Conservation (phyloP, 2,888 invertebrate species). For the Heliconius erato region DNA sequence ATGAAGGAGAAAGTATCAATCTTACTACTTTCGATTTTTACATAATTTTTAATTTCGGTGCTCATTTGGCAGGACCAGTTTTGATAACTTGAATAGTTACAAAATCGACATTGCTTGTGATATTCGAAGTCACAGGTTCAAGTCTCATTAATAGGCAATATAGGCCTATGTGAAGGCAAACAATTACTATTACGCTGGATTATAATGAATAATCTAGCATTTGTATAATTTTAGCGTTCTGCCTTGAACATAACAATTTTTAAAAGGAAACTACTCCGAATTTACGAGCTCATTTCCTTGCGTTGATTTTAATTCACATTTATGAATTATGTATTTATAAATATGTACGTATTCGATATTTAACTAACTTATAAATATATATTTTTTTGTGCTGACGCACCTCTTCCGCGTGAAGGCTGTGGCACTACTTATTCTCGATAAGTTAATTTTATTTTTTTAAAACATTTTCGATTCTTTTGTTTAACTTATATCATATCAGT, state of each 20-base stretch:
- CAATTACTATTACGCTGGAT: not conserved
- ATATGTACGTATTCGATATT: too few relatives aligned
- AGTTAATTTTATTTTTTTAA: too few relatives aligned
- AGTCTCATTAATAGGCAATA: not conserved
- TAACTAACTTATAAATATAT: too few relatives aligned
- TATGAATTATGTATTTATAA: too few relatives aligned
- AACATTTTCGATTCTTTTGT: too few relatives aligned
- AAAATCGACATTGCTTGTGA: not conserved
- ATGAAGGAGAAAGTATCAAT: constrained; percentile 7
- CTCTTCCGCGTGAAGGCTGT: too few relatives aligned
- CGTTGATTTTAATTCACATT: not conserved
- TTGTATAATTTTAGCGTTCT: not conserved
- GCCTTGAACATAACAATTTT: not conserved
- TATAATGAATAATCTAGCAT: not conserved
- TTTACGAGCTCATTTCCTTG: constrained; percentile 8
- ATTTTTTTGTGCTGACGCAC: too few relatives aligned
- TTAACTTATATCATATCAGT: too few relatives aligned
- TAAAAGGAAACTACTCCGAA: constrained; percentile 9
- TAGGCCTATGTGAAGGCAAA: not conserved
- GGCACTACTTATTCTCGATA: too few relatives aligned
- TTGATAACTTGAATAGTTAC: not conserved
- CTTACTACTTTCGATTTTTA: not conserved
- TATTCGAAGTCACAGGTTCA: not conserved
- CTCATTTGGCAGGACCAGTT: not conserved
- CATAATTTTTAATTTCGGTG: not conserved